Base-by-base conservation (phyloP, 1,140 invertebrate genomes). In the Temnothorax curvispinosus region DNA sequence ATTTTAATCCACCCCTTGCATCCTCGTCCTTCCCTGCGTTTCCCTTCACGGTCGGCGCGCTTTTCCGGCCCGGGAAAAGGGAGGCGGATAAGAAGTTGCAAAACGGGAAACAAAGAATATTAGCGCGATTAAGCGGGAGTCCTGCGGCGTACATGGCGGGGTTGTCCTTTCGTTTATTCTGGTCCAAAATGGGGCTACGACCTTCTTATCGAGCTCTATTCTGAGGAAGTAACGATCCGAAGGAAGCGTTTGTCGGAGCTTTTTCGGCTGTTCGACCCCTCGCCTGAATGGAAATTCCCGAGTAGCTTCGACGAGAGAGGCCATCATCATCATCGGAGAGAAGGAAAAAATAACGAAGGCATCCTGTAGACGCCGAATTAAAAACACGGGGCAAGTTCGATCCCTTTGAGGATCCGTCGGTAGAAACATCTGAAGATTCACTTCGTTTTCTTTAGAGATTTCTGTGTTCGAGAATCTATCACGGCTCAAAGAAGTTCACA, bases 21-120 rank as follows among this genome's bases (percentile, higher is more conserved):
- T 47, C n/a, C 38, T 13, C 15, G n/a, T 35, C 32, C 18, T 32
- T 11, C n/a, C 60, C 60, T 47, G n/a, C 50, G 38, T 78, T 86
- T 78, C n/a, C 74, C 41, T 80, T 84, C 41, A 44, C 50, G 44
- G 41, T 64, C 41, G 78, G n/a, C 15, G 13, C 35, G 35, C 54
- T 72, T 60, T 65, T 54, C 47, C 69, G 54, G 18, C 32, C 15
- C 58, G 58, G 56, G 27, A 35, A 85, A 21, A 85, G 58, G 58
- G 82, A 78, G 69, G 27, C 21, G 82, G 47, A 72, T 78, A 86
- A 88, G 89, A 90, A 90, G 78, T 89, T 81, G 80, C 89, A 72
- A 89, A 91, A 87, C 76, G 87, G 87, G 60, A 87, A 91, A 90
- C 90, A 91, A 91, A 87, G 89, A 85, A 91, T 90, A 91, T 91